Conservation (phyloP, 2,888 invertebrate genomes). For the Myopa testacea region DNA sequence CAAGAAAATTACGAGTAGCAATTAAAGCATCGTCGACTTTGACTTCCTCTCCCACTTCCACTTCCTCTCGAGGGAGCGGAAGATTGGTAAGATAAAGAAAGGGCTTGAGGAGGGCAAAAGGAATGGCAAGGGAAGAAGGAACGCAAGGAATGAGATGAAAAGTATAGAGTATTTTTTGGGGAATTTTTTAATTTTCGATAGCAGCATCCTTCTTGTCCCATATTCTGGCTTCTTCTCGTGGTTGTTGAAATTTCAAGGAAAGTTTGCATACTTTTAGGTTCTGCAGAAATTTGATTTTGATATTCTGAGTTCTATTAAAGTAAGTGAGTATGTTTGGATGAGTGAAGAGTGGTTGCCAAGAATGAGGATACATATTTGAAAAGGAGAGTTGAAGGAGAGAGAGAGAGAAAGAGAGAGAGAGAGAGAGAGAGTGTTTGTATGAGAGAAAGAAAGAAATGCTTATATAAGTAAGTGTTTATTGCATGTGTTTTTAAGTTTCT, state of each 20-base stretch:
- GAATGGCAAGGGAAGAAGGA: not conserved
- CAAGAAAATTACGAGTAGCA: slow-evolving; percentile 58
- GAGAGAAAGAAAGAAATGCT: not conserved
- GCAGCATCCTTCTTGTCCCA: not conserved
- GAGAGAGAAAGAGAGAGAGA: not conserved
- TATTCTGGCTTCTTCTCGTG: too few species aligned
- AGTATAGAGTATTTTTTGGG: not conserved
- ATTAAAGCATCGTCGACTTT: slow-evolving; percentile 49
- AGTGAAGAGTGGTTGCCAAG: too few species aligned
- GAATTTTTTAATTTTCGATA: not conserved
- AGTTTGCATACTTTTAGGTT: too few species aligned
- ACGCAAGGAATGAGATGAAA: not conserved
- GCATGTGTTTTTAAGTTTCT: not conserved
- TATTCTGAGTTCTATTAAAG: too few species aligned
- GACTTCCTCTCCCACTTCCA: not conserved
- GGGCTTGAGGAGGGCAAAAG: not conserved
- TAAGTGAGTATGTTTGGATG: too few species aligned
- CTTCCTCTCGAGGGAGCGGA: not conserved
- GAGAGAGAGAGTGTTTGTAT: not conserved
- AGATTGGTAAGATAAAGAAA: not conserved
- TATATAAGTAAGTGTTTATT: not conserved
- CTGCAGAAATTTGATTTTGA: too few species aligned
- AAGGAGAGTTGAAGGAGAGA: not conserved
- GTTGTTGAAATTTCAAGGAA: too few species aligned
- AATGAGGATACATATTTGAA: too few species aligned